These are phyloP conservation scores for Morelia viridis DNA, from an alignment of 2,797 vertebrate genomes.

Conservation along the genomic window DNA sequence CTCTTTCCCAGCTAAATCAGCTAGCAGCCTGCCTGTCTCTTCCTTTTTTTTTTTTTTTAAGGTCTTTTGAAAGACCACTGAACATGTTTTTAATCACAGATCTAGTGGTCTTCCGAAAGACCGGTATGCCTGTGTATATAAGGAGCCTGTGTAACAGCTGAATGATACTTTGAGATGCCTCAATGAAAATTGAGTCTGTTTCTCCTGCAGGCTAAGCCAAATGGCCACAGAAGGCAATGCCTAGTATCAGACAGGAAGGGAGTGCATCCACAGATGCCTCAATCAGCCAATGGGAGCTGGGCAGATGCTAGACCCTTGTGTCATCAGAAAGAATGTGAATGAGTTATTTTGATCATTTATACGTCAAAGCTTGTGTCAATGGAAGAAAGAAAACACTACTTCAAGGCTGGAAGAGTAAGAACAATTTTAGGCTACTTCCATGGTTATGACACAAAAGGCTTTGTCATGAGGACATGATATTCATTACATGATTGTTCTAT, in stretches of 20 bases:
- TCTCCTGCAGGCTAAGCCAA: not conserved
- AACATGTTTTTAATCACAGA: not conserved
- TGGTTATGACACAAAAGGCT: no score
- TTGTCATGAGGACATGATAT: no score
- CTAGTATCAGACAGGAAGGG: not conserved
- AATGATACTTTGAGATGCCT: not conserved
- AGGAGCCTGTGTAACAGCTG: not conserved
- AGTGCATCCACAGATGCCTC: not conserved
- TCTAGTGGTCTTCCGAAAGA: not conserved
- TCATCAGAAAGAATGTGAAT: no score
- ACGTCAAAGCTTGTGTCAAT: no score
- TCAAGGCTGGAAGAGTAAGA: no score
- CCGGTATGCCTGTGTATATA: not conserved
- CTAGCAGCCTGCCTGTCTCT: not conserved
- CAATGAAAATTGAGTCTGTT: not conserved
- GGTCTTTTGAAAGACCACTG: not conserved
- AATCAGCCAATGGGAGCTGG: not conserved
- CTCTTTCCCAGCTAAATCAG: not conserved
- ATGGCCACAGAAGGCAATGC: not conserved
- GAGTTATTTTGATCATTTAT: no score
- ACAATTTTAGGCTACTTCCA: no score
- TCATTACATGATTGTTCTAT: not conserved
- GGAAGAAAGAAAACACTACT: no score
- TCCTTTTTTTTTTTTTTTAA: not conserved
- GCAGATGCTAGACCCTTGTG: not conserved